Conservation (phyloP, 1,140 invertebrate genomes). For the Aphaenogaster rudis region DNA sequence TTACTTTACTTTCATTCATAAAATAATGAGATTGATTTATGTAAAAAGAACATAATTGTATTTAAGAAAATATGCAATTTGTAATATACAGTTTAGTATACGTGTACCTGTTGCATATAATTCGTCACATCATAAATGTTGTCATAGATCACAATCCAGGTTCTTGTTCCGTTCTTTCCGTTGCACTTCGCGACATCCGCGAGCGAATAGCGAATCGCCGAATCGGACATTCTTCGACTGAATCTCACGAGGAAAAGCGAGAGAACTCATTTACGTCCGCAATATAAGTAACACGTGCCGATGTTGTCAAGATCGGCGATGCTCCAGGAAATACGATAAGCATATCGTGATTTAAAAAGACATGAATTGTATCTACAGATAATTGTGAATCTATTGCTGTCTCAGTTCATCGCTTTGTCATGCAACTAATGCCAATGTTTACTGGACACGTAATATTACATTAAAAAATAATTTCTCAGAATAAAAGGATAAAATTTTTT, state of each 20-base stretch:
- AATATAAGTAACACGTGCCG: conserved; percentile 28
- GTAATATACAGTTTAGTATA: background rate
- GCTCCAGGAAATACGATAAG: conserved; percentile 40
- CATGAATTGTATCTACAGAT: conserved; percentile 38
- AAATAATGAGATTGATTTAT: background rate
- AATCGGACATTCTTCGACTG: conserved; percentile 25
- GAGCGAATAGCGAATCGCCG: conserved; percentile 81
- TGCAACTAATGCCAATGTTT: background rate
- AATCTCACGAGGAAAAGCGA: background rate
- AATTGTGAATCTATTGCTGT: background rate
- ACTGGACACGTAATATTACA: background rate
- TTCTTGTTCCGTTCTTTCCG: conserved; percentile 86
- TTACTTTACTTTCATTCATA: background rate
- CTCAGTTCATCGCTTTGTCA: background rate
- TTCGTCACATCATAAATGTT: conserved; percentile 90
- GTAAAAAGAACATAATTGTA: background rate
- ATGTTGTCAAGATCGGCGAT: background rate
- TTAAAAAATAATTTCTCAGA: background rate
- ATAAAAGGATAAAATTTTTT: background rate
- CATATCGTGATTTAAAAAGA: conserved; percentile 22
- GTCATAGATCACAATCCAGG: conserved; percentile 90
- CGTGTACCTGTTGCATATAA: conserved; percentile 87
- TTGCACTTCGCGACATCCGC: conserved; percentile 88
- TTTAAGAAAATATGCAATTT: background rate
- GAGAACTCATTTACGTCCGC: background rate